Evolutionary conservation across 2,113 vertebrate species (phyloP).

Genomic region (Chloropsis hardwickii): DNA sequence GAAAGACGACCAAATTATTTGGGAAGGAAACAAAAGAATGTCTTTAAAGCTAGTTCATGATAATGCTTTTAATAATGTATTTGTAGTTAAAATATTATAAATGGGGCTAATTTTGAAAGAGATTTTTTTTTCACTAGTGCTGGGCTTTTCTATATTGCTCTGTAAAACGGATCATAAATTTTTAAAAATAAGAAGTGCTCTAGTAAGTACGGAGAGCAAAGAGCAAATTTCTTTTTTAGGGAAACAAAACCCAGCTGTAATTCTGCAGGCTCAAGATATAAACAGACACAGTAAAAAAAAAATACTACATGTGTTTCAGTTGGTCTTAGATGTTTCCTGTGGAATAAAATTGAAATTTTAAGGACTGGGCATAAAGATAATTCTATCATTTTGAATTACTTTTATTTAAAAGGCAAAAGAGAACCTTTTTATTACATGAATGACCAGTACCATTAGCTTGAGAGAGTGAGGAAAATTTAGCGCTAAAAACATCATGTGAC

Average conservation of each 20-base stretch:
- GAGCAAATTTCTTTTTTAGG: neutral
- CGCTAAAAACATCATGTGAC: neutral
- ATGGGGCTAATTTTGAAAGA: neutral
- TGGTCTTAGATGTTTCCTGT: neutral
- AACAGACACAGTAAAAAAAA: neutral
- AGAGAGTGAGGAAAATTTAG: neutral
- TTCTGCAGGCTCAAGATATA: neutral
- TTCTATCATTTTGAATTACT: neutral
- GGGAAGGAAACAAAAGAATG: constrained; percentile 22
- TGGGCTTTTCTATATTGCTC: neutral
- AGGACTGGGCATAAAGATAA: neutral
- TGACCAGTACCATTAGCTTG: neutral
- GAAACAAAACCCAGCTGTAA: neutral
- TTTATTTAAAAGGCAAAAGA: neutral
- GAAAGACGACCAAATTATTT: constrained; percentile 36
- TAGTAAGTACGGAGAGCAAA: neutral
- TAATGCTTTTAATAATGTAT: constrained; percentile 36
- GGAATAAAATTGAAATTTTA: neutral
- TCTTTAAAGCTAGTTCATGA: neutral
- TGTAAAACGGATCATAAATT: neutral
- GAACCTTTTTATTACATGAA: neutral
- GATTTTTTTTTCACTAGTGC: neutral
- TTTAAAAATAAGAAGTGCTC: neutral
- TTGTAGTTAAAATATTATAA: constrained; percentile 25
- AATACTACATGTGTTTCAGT: rapidly evolving